phyloP scores from a whole-genome alignment of 2,888 invertebrate genomes.

The Cantharis lateralis region DNA sequence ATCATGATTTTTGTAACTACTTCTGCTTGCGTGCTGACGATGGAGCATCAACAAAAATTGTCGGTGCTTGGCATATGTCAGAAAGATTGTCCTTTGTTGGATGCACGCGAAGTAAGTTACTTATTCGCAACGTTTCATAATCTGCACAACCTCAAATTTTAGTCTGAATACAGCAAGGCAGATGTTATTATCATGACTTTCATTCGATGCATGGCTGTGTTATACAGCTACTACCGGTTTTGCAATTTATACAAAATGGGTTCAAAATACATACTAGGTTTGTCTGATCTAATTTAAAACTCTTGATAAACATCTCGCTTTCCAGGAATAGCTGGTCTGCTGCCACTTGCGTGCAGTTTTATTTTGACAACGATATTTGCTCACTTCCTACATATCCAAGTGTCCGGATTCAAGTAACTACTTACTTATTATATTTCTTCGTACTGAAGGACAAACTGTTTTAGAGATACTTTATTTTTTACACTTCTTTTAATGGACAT shows the following conservation, averaged over 20 bases:
- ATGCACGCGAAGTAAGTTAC: constrained; percentile 44
- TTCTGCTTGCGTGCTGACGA: constrained; percentile 79
- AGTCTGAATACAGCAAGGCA: constrained; percentile 84
- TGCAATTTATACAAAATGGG: constrained; percentile 86
- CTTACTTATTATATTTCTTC: constrained; percentile 49
- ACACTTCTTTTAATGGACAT: constrained; percentile 89
- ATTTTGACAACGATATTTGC: constrained; percentile 90
- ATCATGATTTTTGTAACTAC: constrained; percentile 85
- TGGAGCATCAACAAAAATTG: constrained; percentile 59
- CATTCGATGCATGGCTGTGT: constrained; percentile 85
- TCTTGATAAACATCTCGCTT: background rate
- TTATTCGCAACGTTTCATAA: too few species aligned
- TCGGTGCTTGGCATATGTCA: constrained; percentile 53
- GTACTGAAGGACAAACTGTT: constrained; percentile 36
- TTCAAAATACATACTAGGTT: constrained; percentile 83
- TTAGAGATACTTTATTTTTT: constrained; percentile 89
- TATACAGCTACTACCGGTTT: constrained; percentile 93
- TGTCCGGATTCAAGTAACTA: constrained; percentile 80
- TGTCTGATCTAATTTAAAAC: background rate
- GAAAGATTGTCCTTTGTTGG: constrained; percentile 64
- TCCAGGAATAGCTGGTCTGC: constrained; percentile 85
- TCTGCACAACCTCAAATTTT: constrained; percentile 49
- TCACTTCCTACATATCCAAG: constrained; percentile 83
- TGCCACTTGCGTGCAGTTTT: constrained; percentile 92
- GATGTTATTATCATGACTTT: constrained; percentile 91